Percentiles rank a stretch among this genome's conserved stretches.
These are phyloP conservation scores for Deilephila porcellus DNA, from an alignment of 2,888 invertebrate genomes.

Conservation along the genomic window DNA sequence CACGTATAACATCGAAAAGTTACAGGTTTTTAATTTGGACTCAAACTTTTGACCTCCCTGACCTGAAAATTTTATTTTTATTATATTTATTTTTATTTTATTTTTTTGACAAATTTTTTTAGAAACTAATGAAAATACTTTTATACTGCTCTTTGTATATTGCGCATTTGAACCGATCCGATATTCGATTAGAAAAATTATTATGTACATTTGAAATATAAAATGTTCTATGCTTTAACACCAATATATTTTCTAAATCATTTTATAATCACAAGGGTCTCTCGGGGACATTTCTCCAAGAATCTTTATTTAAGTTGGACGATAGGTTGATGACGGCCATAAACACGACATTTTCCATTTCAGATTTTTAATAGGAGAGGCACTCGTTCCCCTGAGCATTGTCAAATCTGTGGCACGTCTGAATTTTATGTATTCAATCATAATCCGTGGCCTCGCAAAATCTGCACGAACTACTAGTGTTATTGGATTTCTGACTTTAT, in stretches of 20 bases:
- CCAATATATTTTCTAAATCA: background rate
- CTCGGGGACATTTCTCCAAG: background rate
- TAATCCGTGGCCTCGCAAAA: slow-evolving; percentile 39
- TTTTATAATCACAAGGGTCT: background rate
- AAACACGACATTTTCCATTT: slow-evolving; percentile 2
- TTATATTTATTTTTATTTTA: too few species aligned
- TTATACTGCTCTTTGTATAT: background rate
- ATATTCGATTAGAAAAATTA: too few species aligned
- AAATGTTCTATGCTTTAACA: background rate
- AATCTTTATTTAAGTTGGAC: background rate
- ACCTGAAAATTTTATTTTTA: too few species aligned
- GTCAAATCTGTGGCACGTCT: slow-evolving; percentile 18
- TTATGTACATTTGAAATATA: too few species aligned
- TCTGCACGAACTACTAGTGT: slow-evolving; percentile 66
- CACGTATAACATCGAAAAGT: too few species aligned
- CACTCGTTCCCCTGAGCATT: background rate
- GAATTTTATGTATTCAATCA: slow-evolving; percentile 40
- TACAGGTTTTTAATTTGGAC: background rate
- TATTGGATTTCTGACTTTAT: slow-evolving; percentile 67
- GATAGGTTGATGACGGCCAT: slow-evolving; percentile 12
- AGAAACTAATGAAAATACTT: background rate
- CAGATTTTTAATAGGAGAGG: background rate
- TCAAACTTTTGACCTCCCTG: background rate
- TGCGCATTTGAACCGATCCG: too few species aligned
- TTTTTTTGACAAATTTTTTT: too few species aligned